Conservation (phyloP, 35 echinoderm and acorn worm genomes). For the Acanthaster planci region DNA sequence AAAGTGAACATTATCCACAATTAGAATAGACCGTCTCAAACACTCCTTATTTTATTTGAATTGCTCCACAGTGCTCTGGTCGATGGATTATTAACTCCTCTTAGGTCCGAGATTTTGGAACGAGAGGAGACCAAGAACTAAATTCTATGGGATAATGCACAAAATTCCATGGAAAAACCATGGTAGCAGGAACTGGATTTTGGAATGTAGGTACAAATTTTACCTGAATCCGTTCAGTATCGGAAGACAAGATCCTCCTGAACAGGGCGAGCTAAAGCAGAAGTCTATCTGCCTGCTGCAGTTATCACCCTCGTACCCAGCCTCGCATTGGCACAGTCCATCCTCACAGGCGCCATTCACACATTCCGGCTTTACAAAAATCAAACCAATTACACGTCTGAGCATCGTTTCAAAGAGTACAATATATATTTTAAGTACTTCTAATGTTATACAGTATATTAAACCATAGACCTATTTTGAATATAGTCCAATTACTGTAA, state of each 20-base stretch:
- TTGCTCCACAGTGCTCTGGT: neutral
- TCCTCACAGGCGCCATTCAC: neutral
- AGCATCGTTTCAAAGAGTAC: no score
- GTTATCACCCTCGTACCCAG: conserved; percentile 27
- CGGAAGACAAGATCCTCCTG: neutral
- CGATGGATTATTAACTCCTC: neutral
- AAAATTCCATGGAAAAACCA: neutral
- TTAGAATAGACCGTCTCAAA: no score
- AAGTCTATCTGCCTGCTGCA: neutral
- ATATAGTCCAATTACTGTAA: no score
- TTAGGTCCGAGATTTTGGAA: neutral
- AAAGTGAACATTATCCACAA: no score
- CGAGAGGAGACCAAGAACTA: no score
- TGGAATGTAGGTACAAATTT: neutral
- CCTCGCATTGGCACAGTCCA: neutral
- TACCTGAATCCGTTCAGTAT: neutral
- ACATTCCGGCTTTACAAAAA: neutral
- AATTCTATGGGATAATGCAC: no score
- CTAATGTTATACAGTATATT: no score
- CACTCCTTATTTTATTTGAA: neutral
- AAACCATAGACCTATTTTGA: no score
- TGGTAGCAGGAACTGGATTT: neutral
- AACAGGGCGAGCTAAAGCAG: conserved; percentile 12
- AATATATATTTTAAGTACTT: no score
- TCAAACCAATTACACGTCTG: no score